Base-by-base conservation (phyloP, 2,888 invertebrate genomes). In the Acanthosepion pharaonis region DNA sequence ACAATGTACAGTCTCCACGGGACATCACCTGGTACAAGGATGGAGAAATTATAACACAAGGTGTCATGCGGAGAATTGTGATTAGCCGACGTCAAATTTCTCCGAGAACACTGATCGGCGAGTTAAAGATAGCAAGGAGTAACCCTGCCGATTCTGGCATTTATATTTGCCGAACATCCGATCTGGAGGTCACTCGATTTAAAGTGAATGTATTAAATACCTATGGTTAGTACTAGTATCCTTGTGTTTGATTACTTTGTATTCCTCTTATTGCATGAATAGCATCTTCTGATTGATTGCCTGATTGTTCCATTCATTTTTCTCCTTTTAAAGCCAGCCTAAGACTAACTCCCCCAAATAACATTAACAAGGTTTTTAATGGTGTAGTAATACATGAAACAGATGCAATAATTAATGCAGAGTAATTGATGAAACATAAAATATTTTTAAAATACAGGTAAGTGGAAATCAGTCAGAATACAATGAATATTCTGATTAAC, bases 171-270 rank as follows among this genome's bases (percentile, higher is more conserved):
- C 94, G 94, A 55, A 94, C 59, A 64, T 94, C 94, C 28, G 94
- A 94, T 59, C 94, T 94, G 55, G 94, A 94, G 55, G 94, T 94
- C 59, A 64, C 94, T 64, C 55, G 94, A 94, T 94, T 94, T 94
- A 94, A 94, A 94, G 94, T 94, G 94, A 55, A 94, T 94, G 64
- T 94, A 55, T 94, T 94, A 94, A 94, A 94, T 64, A 94, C 59
- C 48, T 94, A 94, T 94, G 94, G 94, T 94, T 64, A 94, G 94
- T 94, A 94, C 53, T 93, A 93, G 93, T 49, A 51, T 93, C 93
- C 93, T 53, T 93, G 51, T 93, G n/a, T 53, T 93, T 93, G 93
- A 93, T 28, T 93, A 53, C 93, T n/a, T 93, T 93, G 93, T 53
- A 93, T 78, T 78, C 78, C 78, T 78, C 15, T 78, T 78, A 78